Percentiles rank a stretch among this genome's conserved stretches.
phyloP scores from a whole-genome alignment of 2,888 invertebrate genomes.

The Crossocerus cetratus region DNA sequence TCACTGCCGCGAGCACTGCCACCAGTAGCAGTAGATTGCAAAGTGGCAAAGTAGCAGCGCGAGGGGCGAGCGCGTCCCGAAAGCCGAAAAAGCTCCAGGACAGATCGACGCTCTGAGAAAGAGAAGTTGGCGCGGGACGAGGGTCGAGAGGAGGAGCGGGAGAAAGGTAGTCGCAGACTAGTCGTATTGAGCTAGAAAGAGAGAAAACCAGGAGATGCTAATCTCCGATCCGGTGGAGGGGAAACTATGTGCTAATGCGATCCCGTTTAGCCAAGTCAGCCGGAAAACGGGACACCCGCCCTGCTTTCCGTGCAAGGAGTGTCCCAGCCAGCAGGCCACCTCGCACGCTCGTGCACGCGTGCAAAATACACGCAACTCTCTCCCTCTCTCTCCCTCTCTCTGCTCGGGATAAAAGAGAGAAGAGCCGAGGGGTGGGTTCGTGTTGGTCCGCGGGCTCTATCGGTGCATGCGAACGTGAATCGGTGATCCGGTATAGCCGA shows the following conservation, averaged over 20 bases:
- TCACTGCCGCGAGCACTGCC: no score
- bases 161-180: conserved; percentile 4
- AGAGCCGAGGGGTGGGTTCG: no score
- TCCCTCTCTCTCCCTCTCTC: no score
- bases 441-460: not conserved
- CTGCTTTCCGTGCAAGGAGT: conserved; percentile 62
- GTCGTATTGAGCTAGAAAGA: conserved; percentile 10
- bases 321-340: conserved; percentile 28
- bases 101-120: no score
- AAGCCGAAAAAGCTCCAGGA: no score
- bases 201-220: conserved; percentile 72
- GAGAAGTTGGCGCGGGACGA: not conserved
- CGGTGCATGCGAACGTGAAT: conserved; percentile 19
- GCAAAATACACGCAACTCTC: not conserved
- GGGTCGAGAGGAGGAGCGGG: conserved; percentile 11
- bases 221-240: conserved; percentile 70
- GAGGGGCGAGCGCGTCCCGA: no score
- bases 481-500: conserved; percentile 51
- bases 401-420: no score
- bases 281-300: conserved; percentile 76
- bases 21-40: no score
- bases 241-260: conserved; percentile 73
- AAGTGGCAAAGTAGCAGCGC: no score
- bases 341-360: not conserved
- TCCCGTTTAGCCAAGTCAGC: conserved; percentile 76